Conservation (phyloP, 23 tunicate genomes). For the Halocynthia aurantium region DNA sequence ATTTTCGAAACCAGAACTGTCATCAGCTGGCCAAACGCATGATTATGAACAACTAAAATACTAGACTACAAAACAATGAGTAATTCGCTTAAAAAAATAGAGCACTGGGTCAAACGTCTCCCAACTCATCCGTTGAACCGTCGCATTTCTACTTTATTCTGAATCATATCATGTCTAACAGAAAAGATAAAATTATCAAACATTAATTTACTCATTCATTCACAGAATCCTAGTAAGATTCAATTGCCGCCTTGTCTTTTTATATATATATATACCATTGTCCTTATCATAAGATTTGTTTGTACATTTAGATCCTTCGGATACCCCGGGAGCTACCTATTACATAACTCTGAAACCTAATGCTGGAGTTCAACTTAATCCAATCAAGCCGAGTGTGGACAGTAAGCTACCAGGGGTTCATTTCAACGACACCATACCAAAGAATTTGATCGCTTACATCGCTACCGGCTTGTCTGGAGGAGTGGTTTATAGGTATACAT, state of each 20-base stretch:
- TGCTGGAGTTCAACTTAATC: neutral
- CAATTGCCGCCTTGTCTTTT: neutral
- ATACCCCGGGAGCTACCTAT: constrained; percentile 2
- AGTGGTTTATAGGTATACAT: constrained; percentile 27
- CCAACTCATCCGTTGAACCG: too few relatives aligned
- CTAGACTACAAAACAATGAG: too few relatives aligned
- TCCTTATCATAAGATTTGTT: neutral
- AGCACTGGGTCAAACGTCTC: too few relatives aligned
- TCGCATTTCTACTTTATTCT: too few relatives aligned
- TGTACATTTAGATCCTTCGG: neutral
- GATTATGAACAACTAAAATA: too few relatives aligned
- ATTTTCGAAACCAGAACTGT: too few relatives aligned
- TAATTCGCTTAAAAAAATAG: too few relatives aligned
- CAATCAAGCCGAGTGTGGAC: neutral
- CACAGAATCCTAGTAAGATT: too few relatives aligned
- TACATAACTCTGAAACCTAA: constrained; percentile 3
- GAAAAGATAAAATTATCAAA: too few relatives aligned
- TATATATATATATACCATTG: neutral
- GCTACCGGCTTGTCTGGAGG: constrained; percentile 48
- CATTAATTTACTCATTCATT: too few relatives aligned
- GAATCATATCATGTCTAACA: too few relatives aligned
- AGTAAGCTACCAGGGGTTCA: constrained; percentile 22
- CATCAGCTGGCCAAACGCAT: too few relatives aligned
- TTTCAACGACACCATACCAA: constrained; percentile 16
- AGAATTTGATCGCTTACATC: constrained; percentile 22